phyloP scores from a whole-genome alignment of 2,888 invertebrate genomes.

The Lacanobia wlatinum region DNA sequence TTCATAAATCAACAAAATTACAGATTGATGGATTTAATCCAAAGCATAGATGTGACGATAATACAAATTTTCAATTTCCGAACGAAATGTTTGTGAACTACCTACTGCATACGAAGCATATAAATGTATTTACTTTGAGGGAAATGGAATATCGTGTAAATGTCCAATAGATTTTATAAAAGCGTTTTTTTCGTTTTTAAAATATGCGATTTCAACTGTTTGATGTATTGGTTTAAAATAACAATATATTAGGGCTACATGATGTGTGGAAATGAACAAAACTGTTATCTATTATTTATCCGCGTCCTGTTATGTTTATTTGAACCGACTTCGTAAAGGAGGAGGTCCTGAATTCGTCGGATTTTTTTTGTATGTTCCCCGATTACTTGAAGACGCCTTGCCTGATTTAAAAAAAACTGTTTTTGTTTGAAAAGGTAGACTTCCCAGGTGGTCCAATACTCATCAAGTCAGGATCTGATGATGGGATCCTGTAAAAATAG shows the following conservation, averaged over 20 bases:
- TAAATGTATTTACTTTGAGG: slow-evolving; percentile 42
- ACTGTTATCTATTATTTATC: slow-evolving; percentile 2
- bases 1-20: slow-evolving; percentile 13
- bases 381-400: no score
- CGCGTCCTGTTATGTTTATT: background rate
- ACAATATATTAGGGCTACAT: background rate
- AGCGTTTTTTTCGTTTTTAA: slow-evolving; percentile 22
- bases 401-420: no score
- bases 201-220: slow-evolving; percentile 25
- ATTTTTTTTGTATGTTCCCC: background rate
- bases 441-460: no score
- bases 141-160: slow-evolving; percentile 60
- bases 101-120: slow-evolving; percentile 20
- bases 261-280: slow-evolving; percentile 33
- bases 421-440: no score
- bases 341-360: no score
- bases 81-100: slow-evolving; percentile 41
- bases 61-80: slow-evolving; percentile 49
- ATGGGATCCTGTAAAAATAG: no score
- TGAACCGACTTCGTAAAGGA: no score
- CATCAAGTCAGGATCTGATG: no score
- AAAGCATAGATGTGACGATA: slow-evolving; percentile 37
- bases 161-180: slow-evolving; percentile 48
- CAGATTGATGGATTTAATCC: slow-evolving; percentile 36
- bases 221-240: slow-evolving; percentile 34